These are phyloP conservation scores for Cyclophora punctaria DNA, from an alignment of 2,888 invertebrate species.

Conservation along the genomic window DNA sequence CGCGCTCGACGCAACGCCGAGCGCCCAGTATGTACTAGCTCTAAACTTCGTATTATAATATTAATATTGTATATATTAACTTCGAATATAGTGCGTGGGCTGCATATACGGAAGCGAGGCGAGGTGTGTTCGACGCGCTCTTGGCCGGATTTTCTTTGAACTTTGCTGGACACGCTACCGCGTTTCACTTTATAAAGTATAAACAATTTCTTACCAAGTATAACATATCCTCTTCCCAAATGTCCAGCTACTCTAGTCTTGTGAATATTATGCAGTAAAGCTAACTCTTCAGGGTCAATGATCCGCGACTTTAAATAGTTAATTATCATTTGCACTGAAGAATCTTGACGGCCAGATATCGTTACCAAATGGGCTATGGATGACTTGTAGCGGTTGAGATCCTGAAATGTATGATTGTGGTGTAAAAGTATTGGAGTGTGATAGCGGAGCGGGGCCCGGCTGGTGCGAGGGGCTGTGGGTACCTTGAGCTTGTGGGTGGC, in stretches of 20 bases:
- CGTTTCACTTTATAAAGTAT: no score
- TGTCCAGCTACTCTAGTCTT: slow-evolving; percentile 62
- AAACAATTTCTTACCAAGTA: slow-evolving; percentile 40
- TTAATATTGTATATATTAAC: no score
- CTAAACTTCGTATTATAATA: no score
- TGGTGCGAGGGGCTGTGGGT: not conserved
- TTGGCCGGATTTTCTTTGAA: no score
- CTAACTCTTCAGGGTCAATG: slow-evolving; percentile 60
- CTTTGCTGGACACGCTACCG: no score
- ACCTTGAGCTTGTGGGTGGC: slow-evolving; percentile 43
- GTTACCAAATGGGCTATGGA: slow-evolving; percentile 64
- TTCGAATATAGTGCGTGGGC: no score
- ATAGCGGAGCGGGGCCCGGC: no score
- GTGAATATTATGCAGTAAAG: slow-evolving; percentile 59
- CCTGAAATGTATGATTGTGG: slow-evolving; percentile 6
- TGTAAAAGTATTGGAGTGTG: no score
- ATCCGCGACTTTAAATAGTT: slow-evolving; percentile 29
- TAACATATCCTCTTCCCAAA: slow-evolving; percentile 74
- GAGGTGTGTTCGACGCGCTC: no score
- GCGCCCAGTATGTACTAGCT: no score
- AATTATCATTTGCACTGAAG: slow-evolving; percentile 41
- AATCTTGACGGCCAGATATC: slow-evolving; percentile 72
- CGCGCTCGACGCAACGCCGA: no score
- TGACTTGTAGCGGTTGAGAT: slow-evolving; percentile 24
- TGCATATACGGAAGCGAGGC: no score